phyloP scores from a whole-genome alignment of 2,797 vertebrate genomes.

The Argyrosomus regius region DNA sequence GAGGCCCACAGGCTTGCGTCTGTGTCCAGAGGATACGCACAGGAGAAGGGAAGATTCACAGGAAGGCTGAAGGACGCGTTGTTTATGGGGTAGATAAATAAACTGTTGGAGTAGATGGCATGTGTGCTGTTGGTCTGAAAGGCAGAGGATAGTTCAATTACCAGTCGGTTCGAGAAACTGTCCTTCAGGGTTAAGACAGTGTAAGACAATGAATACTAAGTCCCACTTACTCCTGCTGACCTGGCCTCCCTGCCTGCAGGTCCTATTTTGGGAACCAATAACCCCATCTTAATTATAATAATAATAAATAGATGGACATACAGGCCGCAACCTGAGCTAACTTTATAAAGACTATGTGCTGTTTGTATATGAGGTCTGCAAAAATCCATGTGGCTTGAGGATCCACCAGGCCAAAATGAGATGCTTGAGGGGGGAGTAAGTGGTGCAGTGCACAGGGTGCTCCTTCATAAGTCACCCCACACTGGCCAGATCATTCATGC shows the following conservation, averaged over 20 bases:
- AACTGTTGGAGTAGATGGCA: constrained; percentile 74
- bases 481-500: background rate
- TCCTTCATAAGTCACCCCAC: background rate
- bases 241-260: background rate
- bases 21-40: constrained; percentile 81
- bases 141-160: background rate
- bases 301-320: no score
- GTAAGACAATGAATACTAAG: background rate
- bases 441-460: background rate
- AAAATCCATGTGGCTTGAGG: no score
- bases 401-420: background rate
- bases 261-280: no score
- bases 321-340: no score
- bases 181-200: background rate
- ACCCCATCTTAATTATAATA: no score
- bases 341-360: no score
- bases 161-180: background rate
- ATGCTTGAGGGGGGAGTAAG: background rate
- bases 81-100: constrained; percentile 70
- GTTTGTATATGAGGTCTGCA: no score
- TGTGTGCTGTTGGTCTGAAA: constrained; percentile 78
- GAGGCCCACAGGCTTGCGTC: constrained; percentile 69
- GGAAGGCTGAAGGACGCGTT: constrained; percentile 74
- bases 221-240: background rate
- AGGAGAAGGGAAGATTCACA: constrained; percentile 82